Percentiles rank a stretch among this genome's conserved stretches.
phyloP scores from a whole-genome alignment of 2,888 invertebrate species.

The Malthinus flaveolus region DNA sequence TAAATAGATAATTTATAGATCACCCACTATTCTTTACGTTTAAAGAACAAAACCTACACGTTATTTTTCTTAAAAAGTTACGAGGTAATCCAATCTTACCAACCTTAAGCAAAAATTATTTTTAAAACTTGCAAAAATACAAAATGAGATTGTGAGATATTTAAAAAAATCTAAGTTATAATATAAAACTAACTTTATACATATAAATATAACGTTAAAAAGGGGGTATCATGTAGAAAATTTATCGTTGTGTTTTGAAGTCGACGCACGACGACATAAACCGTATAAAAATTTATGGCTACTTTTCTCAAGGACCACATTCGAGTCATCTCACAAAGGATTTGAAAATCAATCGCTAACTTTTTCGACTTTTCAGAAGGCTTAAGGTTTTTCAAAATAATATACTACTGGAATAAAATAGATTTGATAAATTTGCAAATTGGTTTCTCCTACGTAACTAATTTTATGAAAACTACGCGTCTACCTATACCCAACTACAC shows the following conservation, averaged over 20 bases:
- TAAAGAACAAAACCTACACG: too few relatives aligned
- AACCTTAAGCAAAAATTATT: too few relatives aligned
- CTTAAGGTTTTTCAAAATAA: slow-evolving; percentile 25
- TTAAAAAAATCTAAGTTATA: slow-evolving; percentile 12
- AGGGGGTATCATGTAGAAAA: slow-evolving; percentile 34
- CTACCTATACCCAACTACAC: too few relatives aligned
- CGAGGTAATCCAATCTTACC: too few relatives aligned
- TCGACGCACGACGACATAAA: slow-evolving; percentile 39
- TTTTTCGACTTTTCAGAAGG: slow-evolving; percentile 21
- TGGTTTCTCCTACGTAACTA: too few relatives aligned
- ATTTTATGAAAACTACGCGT: too few relatives aligned
- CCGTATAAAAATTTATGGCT: slow-evolving; percentile 46
- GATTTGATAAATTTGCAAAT: too few relatives aligned
- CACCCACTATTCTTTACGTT: too few relatives aligned
- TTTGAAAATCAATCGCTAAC: slow-evolving; percentile 30
- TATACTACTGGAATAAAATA: too few relatives aligned
- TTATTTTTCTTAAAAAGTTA: too few relatives aligned
- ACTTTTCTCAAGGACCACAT: slow-evolving; percentile 33
- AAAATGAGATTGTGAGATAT: slow-evolving; percentile 7
- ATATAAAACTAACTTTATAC: slow-evolving; percentile 23
- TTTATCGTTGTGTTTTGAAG: slow-evolving; percentile 42
- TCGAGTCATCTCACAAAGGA: slow-evolving; percentile 32
- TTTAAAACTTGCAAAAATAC: background rate
- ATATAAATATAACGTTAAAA: slow-evolving; percentile 26
- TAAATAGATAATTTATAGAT: too few relatives aligned